Conservation (phyloP, 2,888 invertebrate genomes). For the Eristalinus aeneus region DNA sequence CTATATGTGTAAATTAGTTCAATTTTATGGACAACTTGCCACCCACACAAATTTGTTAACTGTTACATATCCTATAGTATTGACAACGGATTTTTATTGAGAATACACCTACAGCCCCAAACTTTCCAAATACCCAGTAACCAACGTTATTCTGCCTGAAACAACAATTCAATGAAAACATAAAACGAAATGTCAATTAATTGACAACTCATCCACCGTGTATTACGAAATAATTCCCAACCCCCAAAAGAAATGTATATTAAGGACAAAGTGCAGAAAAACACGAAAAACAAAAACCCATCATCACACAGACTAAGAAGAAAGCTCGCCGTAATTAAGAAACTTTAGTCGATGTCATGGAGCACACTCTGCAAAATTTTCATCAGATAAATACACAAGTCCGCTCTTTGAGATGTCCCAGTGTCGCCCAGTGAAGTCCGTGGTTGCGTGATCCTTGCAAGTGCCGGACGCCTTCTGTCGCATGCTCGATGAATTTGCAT, state of each 20-base stretch:
- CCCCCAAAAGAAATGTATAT: not conserved
- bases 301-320: not conserved
- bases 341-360: constrained; percentile 50
- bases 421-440: not conserved
- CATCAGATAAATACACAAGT: constrained; percentile 43
- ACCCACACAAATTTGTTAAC: no score
- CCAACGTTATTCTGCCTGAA: no score
- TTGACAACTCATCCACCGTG: no score
- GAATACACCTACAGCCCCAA: no score
- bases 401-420: constrained; percentile 4
- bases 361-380: constrained; percentile 52
- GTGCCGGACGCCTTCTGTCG: not conserved
- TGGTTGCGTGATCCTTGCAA: constrained; percentile 25
- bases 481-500: constrained; percentile 59
- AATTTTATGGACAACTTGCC: no score
- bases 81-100: no score
- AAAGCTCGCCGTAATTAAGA: constrained; percentile 65
- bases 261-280: not conserved
- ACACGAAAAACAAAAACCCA: not conserved
- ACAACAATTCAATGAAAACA: no score
- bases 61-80: no score
- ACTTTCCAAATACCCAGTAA: no score
- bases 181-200: no score
- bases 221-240: no score
- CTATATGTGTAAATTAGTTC: no score